Evolutionary conservation across 2,888 invertebrate genomes (phyloP), one percentile per base, ranked within the genome.

Genomic region (Tupiocoris notatus): DNA sequence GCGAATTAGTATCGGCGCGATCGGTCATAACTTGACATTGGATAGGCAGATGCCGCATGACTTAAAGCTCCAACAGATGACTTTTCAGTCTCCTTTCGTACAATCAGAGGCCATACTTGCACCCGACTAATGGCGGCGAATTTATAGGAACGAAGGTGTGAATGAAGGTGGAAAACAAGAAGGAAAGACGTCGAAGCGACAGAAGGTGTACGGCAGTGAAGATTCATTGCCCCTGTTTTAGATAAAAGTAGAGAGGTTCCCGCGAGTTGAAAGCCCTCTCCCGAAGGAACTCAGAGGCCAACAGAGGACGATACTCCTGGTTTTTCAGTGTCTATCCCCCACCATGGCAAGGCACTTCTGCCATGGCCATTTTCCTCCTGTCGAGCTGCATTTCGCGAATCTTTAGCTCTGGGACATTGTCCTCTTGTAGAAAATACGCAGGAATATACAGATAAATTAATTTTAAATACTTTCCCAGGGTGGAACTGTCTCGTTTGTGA

Each of bases 181-280:
- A 18, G n/a, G 63, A 16, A 18, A 20, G 20, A 18, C 18, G 63
- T 18, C 12, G 63, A 63, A 18, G 16, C 2, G 23, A 58, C n/a
- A 70, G 59, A 12, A 17, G 20, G 12, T 25, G 18, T 16, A 23
- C n/a, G 61, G 73, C 57, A 22, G 67, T 54, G 39, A 73, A 73
- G 73, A 73, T 73, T 73, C 73, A 73, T 73, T 73, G 73, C 73
- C 73, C 73, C 63, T 73, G 73, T 73, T 73, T 63, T 62, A 62
- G 73, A 73, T 73, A 73, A 73, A 70, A 73, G 62, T 62, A 39
- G 73, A 73, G 39, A 63, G 73, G 73, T 73, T 73, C 73, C 63
- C 73, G 23, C 73, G 73, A 57, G 73, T 73, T 73, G 73, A 73
- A 73, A 62, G 73, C 62, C 73, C 73, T 65, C 39, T 39, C 39